These are phyloP conservation scores for Heterocephalus glaber DNA, from an alignment of 2,113 vertebrate genomes.

Conservation along the genomic window DNA sequence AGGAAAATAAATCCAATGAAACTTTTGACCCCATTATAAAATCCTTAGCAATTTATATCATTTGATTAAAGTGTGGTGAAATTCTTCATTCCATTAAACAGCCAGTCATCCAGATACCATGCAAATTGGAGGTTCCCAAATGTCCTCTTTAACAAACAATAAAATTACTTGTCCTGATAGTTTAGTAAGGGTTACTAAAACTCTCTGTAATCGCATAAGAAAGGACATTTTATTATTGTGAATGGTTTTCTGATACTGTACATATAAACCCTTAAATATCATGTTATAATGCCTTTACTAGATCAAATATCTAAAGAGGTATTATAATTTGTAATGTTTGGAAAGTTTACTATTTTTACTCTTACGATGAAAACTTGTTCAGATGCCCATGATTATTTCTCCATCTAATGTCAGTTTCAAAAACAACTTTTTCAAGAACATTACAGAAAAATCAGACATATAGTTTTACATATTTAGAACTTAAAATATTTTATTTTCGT, in stretches of 20 bases:
- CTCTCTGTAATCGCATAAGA: background rate
- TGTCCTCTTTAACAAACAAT: background rate
- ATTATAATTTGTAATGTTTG: background rate
- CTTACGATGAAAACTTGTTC: background rate
- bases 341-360: background rate
- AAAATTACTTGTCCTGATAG: background rate
- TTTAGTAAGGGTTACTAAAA: background rate
- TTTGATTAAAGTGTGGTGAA: background rate
- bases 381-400: background rate
- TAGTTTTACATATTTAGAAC: background rate
- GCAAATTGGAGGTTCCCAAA: background rate
- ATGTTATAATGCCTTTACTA: background rate
- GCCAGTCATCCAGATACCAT: background rate
- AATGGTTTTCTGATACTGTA: background rate
- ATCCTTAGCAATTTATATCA: background rate
- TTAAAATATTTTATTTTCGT: background rate
- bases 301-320: background rate
- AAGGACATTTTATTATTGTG: background rate
- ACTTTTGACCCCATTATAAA: background rate
- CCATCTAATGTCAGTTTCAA: background rate
- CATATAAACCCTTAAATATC: background rate
- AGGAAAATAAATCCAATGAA: background rate
- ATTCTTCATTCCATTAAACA: background rate
- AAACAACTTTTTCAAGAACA: background rate
- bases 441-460: background rate